Conservation (phyloP, 2,113 vertebrate genomes). For the Xyrauchen texanus region DNA sequence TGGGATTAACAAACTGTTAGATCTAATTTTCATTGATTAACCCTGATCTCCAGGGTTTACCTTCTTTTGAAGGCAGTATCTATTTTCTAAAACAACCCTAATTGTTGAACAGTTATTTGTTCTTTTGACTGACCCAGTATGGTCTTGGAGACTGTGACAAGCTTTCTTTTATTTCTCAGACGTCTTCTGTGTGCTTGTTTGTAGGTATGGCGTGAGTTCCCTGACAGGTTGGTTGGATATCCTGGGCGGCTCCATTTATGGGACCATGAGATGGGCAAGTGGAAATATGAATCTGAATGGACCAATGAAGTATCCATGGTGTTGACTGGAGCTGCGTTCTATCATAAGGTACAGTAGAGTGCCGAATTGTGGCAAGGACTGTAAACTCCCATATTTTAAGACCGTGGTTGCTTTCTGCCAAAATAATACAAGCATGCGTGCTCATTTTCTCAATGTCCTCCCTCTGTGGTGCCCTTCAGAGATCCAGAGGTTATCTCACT, state of each 20-base stretch:
- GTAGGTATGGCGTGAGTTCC: conserved; percentile 97
- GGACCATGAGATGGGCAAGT: conserved; percentile 98
- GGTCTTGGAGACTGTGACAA: background rate
- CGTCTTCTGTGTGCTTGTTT: background rate
- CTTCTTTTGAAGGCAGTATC: background rate
- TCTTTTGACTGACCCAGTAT: conserved; percentile 6
- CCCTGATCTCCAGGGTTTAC: background rate
- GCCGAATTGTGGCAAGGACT: background rate
- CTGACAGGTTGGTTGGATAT: conserved; percentile 94
- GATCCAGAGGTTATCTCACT: too few relatives aligned
- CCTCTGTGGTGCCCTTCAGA: background rate
- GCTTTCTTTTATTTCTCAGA: background rate
- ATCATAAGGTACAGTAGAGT: conserved; percentile 87
- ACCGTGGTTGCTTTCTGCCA: background rate
- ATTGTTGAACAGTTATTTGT: background rate
- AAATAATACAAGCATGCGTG: background rate
- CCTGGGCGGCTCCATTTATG: conserved; percentile 95
- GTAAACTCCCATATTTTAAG: background rate
- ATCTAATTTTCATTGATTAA: conserved; percentile 5
- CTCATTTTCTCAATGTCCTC: background rate
- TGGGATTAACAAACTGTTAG: conserved; percentile 17
- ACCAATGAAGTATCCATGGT: conserved; percentile 99
- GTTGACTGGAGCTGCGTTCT: conserved; percentile 95
- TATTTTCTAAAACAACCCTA: conserved; percentile 3
- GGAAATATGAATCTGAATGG: conserved; percentile 99